These are phyloP conservation scores for Percina caprodes DNA, from an alignment of 2,113 vertebrate species.

Conservation along the genomic window DNA sequence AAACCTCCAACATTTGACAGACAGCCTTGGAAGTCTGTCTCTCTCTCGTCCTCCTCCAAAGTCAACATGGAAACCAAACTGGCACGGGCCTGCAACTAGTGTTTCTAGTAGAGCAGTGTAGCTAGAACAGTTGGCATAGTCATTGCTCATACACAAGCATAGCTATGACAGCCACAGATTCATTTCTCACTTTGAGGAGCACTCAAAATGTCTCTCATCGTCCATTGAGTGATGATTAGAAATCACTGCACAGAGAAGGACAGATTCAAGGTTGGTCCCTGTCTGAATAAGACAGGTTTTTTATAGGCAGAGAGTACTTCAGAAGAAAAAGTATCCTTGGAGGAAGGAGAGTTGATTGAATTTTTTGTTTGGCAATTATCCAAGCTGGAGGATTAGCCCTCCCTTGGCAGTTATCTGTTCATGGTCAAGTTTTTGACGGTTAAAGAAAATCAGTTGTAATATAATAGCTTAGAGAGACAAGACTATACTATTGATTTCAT, in stretches of 20 bases:
- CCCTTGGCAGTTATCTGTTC: slow-evolving; percentile 49
- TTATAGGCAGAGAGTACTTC: slow-evolving; percentile 53
- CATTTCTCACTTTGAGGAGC: slow-evolving; percentile 26
- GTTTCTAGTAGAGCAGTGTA: slow-evolving; percentile 48
- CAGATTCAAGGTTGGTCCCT: slow-evolving; percentile 23
- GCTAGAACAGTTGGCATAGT: slow-evolving; percentile 40
- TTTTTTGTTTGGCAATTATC: slow-evolving; percentile 61
- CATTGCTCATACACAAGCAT: slow-evolving; percentile 5
- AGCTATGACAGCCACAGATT: slow-evolving; percentile 19
- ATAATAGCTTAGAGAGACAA: slow-evolving; percentile 2
- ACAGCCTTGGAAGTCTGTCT: slow-evolving; percentile 34
- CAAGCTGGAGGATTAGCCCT: slow-evolving; percentile 66
- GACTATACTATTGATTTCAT: slow-evolving; percentile 19
- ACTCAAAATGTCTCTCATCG: slow-evolving; percentile 28
- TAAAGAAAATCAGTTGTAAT: slow-evolving; percentile 33
- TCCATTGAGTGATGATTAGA: slow-evolving; percentile 30
- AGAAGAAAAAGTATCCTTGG: slow-evolving; percentile 58
- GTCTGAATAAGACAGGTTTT: slow-evolving; percentile 21
- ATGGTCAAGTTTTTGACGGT: slow-evolving; percentile 42
- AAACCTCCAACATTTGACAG: slow-evolving; percentile 49
- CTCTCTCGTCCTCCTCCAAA: slow-evolving; percentile 54
- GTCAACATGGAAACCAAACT: slow-evolving; percentile 61
- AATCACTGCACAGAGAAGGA: slow-evolving; percentile 23
- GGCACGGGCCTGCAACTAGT: slow-evolving; percentile 41
- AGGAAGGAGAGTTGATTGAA: slow-evolving; percentile 52